Conservation (phyloP, 1,140 invertebrate species). For the Drosophila suzukii region DNA sequence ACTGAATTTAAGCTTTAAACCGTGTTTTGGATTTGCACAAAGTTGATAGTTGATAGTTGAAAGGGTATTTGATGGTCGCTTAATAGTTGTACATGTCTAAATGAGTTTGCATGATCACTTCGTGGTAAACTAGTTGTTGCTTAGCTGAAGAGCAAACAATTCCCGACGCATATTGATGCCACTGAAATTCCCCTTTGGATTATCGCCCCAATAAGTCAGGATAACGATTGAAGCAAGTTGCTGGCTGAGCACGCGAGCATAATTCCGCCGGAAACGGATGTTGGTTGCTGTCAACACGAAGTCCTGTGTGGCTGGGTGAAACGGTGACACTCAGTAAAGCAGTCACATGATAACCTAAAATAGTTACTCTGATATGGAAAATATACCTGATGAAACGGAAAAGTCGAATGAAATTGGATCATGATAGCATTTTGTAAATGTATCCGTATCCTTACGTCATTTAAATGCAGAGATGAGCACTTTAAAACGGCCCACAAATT, state of each 20-base stretch:
- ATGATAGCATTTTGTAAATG: conserved; percentile 5
- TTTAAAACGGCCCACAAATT: conserved; percentile 68
- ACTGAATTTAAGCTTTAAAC: conserved; percentile 3
- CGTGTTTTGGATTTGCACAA: not conserved
- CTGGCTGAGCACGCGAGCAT: conserved; percentile 49
- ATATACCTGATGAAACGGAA: not conserved
- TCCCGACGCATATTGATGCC: conserved; percentile 26
- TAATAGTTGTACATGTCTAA: not conserved
- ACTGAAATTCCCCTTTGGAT: conserved; percentile 48
- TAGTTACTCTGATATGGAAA: conserved; percentile 18
- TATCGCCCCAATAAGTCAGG: conserved; percentile 25
- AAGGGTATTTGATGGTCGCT: not conserved
- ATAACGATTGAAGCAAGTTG: conserved; percentile 40
- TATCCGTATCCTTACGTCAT: conserved; percentile 36
- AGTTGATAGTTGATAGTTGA: not conserved
- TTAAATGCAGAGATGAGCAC: conserved; percentile 54
- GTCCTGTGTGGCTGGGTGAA: conserved; percentile 25
- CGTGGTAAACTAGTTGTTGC: not conserved
- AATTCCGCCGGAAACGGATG: conserved; percentile 75
- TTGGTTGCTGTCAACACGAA: conserved; percentile 47
- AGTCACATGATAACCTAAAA: conserved; percentile 11
- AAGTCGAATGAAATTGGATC: conserved; percentile 1
- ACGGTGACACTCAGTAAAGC: conserved; percentile 27
- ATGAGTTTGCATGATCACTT: not conserved
- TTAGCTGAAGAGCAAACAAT: conserved; percentile 29